Conservation (phyloP, 2,888 invertebrate species). For the Scaptomyza parva region DNA sequence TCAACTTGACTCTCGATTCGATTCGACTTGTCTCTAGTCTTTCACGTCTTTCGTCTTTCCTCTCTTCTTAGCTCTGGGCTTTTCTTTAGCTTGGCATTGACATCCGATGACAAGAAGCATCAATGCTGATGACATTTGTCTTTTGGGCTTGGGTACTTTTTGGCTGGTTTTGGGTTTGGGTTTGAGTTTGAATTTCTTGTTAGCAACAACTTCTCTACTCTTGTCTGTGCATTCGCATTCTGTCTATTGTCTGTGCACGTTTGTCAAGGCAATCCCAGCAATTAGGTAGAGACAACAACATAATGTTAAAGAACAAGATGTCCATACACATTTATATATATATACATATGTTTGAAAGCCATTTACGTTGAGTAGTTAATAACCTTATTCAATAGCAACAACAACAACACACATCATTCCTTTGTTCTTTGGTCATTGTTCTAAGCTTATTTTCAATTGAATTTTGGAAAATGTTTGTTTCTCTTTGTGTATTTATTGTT, state of each 20-base stretch:
- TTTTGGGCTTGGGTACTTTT: constrained; percentile 15
- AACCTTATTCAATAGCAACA: neutral
- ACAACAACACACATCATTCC: neutral
- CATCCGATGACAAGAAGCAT: constrained; percentile 60
- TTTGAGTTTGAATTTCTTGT: constrained; percentile 2
- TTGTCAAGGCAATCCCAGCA: constrained; percentile 9
- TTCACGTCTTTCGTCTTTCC: neutral
- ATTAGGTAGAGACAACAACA: constrained; percentile 29
- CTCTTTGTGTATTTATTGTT: too few species aligned
- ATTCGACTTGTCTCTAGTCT: too few species aligned
- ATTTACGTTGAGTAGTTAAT: neutral
- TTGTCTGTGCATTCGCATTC: neutral
- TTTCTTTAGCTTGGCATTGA: constrained; percentile 31
- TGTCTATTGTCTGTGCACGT: constrained; percentile 12
- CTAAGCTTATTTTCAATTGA: too few species aligned
- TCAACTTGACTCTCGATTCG: neutral
- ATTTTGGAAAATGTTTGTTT: too few species aligned
- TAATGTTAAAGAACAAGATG: neutral
- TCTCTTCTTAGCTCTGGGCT: neutral
- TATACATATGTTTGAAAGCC: too few species aligned
- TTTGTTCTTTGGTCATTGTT: too few species aligned
- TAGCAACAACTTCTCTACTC: neutral
- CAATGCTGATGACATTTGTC: constrained; percentile 58
- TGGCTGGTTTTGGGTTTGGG: constrained; percentile 1
- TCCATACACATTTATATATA: too few species aligned